These are phyloP conservation scores for Phengaris alcon DNA, from an alignment of 2,888 invertebrate species.

Conservation along the genomic window DNA sequence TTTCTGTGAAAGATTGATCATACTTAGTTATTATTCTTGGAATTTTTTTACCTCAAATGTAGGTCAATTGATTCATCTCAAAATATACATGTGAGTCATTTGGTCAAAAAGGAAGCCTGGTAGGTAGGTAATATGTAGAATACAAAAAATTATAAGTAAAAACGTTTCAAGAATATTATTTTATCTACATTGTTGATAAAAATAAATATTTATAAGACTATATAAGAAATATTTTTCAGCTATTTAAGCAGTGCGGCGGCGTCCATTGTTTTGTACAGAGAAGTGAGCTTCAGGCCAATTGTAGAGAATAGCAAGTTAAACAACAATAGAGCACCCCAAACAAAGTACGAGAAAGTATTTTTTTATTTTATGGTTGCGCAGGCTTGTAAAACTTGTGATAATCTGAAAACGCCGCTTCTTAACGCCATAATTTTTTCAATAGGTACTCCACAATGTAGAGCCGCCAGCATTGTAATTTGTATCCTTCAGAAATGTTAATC, in stretches of 20 bases:
- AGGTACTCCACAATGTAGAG: background rate
- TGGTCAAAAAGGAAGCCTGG: conserved; percentile 15
- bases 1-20: background rate
- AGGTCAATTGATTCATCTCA: conserved; percentile 45
- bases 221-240: background rate
- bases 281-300: background rate
- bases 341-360: conserved; percentile 16
- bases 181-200: no score
- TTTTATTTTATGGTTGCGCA: conserved; percentile 14
- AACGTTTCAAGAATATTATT: no score
- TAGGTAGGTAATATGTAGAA: background rate
- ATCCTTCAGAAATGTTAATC: conserved; percentile 2
- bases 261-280: background rate
- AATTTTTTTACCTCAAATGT: conserved; percentile 38
- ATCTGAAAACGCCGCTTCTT: conserved; percentile 3
- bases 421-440: conserved; percentile 1
- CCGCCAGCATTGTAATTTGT: background rate
- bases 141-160: no score
- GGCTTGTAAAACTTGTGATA: conserved; percentile 10
- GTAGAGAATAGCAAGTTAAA: background rate
- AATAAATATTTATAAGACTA: no score
- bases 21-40: conserved; percentile 3
- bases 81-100: conserved; percentile 43
- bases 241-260: background rate
- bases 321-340: background rate